phyloP scores from a whole-genome alignment of 1,140 invertebrate genomes.

The Ips typographus region DNA sequence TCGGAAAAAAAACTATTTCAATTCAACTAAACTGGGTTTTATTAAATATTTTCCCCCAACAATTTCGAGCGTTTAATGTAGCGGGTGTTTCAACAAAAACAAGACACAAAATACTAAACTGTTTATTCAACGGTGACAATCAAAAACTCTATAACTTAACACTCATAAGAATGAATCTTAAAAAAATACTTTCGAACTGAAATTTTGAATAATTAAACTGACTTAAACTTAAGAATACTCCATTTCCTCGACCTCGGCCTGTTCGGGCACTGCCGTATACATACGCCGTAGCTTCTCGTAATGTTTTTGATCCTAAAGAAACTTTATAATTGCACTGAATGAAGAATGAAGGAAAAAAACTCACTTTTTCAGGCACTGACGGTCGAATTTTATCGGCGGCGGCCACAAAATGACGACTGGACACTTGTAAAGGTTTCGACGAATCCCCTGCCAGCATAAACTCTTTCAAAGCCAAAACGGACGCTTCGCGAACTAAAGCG shows the following conservation, averaged over 20 bases:
- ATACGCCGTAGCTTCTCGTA: constrained; percentile 49
- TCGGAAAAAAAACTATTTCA: too few relatives aligned
- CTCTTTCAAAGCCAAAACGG: constrained; percentile 73
- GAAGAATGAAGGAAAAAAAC: not conserved
- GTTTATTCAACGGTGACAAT: too few relatives aligned
- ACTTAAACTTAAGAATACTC: constrained; percentile 43
- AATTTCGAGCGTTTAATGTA: too few relatives aligned
- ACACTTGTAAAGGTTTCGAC: constrained; percentile 51
- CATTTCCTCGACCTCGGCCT: constrained; percentile 49
- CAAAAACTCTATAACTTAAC: too few relatives aligned
- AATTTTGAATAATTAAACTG: too few relatives aligned
- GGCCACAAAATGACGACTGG: constrained; percentile 55
- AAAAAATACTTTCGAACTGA: too few relatives aligned
- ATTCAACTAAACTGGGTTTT: too few relatives aligned
- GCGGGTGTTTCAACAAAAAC: too few relatives aligned
- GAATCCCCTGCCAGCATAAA: constrained; percentile 53
- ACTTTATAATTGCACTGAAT: too few relatives aligned
- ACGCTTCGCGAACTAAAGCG: constrained; percentile 81
- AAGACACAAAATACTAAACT: too few relatives aligned
- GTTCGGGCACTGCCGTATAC: constrained; percentile 38
- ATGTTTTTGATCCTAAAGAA: constrained; percentile 45
- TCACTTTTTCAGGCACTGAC: constrained; percentile 72
- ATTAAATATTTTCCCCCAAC: too few relatives aligned
- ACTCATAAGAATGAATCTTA: too few relatives aligned
- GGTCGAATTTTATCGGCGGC: constrained; percentile 77